These are phyloP conservation scores for Drosophila kuntzei DNA, from an alignment of 2,888 invertebrate genomes.

Conservation along the genomic window DNA sequence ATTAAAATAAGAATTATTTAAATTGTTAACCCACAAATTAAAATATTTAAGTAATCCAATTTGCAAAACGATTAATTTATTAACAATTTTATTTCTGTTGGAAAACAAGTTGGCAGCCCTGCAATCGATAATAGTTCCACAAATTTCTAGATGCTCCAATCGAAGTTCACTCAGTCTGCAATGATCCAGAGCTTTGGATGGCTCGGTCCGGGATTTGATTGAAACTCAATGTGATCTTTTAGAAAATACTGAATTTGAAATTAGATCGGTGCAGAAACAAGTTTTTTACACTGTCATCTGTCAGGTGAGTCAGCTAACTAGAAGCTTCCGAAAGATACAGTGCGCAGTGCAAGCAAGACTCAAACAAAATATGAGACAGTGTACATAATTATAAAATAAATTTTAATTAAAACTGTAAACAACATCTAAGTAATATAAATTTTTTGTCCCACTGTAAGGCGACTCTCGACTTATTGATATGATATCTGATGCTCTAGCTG, in stretches of 20 bases:
- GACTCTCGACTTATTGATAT: neutral
- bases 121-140: neutral
- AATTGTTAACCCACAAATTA: too few relatives aligned
- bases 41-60: neutral
- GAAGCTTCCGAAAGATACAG: neutral
- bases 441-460: neutral
- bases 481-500: neutral
- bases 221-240: neutral
- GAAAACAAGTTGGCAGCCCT: neutral
- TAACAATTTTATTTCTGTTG: neutral
- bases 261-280: neutral
- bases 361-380: neutral
- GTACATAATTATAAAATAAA: neutral
- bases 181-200: neutral
- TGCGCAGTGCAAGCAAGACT: neutral
- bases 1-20: too few relatives aligned
- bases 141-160: neutral
- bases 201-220: neutral
- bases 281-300: neutral
- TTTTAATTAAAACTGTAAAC: neutral
- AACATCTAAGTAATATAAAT: neutral
- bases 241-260: neutral
- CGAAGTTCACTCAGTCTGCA: neutral
- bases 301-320: slow-evolving; percentile 14
- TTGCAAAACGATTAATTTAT: neutral